Percentiles rank a stretch among this genome's conserved stretches.
These are phyloP conservation scores for Ornithoptera alexandrae DNA, from an alignment of 2,888 invertebrate species.

Conservation along the genomic window DNA sequence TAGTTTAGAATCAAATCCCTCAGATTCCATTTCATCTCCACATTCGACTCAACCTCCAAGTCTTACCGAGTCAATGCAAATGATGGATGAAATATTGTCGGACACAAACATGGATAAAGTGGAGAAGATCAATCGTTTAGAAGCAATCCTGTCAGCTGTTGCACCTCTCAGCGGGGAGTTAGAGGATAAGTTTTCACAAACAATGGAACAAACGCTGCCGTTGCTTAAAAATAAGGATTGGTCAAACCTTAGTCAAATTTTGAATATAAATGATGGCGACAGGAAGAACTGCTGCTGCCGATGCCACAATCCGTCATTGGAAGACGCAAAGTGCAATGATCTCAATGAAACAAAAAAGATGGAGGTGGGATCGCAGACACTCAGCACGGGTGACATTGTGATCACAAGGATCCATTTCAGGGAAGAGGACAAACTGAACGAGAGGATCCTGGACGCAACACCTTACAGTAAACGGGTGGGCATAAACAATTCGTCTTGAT, in stretches of 20 bases:
- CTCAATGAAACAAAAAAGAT: conserved; percentile 70
- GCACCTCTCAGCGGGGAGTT: conserved; percentile 84
- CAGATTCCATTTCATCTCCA: conserved; percentile 87
- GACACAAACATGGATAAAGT: conserved; percentile 91
- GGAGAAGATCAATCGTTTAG: conserved; percentile 91
- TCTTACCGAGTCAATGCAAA: conserved; percentile 93
- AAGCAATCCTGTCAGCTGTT: conserved; percentile 90
- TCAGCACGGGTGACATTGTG: conserved; percentile 95
- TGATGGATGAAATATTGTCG: conserved; percentile 91
- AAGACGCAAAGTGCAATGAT: conserved; percentile 66
- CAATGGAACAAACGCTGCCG: conserved; percentile 76
- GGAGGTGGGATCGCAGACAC: conserved; percentile 88
- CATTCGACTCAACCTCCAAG: conserved; percentile 89
- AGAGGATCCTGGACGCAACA: conserved; percentile 71
- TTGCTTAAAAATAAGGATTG: conserved; percentile 77
- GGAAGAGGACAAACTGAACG: conserved; percentile 73
- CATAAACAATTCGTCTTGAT: conserved; percentile 73
- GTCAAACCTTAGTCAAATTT: conserved; percentile 74
- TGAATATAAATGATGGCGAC: conserved; percentile 68
- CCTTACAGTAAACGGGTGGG: conserved; percentile 66
- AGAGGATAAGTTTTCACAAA: conserved; percentile 75
- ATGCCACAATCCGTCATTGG: conserved; percentile 75
- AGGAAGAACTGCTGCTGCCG: conserved; percentile 77
- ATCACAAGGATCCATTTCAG: conserved; percentile 88
- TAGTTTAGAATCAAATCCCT: conserved; percentile 89